Evolutionary conservation across 2,888 invertebrate genomes (phyloP), one percentile per base, ranked within the genome.

Genomic region (Leptogaster cylindrica): DNA sequence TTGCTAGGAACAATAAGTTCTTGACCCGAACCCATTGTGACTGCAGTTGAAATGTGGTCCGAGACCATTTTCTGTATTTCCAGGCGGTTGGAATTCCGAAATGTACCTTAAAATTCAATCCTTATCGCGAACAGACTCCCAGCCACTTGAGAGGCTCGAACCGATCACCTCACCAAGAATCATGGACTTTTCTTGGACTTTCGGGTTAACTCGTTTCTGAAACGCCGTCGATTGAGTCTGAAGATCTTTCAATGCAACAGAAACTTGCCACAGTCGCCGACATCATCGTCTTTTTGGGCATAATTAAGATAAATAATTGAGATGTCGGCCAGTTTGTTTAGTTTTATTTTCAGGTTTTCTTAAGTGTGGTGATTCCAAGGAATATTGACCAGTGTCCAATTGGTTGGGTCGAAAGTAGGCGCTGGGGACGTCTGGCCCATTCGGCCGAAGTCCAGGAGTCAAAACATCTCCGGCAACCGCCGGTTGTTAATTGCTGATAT

Each of bases 271-370:
- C n/a, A 23, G 20, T 23, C 36, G 31, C 25, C 20, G 23, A 20
- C 20, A 51, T 46, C 39, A 50, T 27, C 44, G 61, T 66, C 52
- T 50, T 68, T 36, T 66, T 58, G 63, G 66, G 55, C 68, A 68
- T 68, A 68, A 68, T 68, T 68, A 68, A 68, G 68, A 68, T 68
- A 68, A 68, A 68, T 68, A 68, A 68, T 68, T 68, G 68, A 68
- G 68, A 68, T 68, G 68, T 68, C 63, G 50, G 68, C 25, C 51
- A n/a, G 28, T 50, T 61, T 66, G 58, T 68, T 66, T 66, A 41
- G 61, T 68, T 66, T 68, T 61, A 68, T 68, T 55, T 39, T 51
- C 44, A 39, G 41, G 18, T 52, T 41, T 51, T 41, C 52, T 67
- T 51, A 61, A 20, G 61, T 36, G 16, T 63, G 63, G 23, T 20